Evolutionary conservation across 1,140 invertebrate genomes (phyloP), one percentile per base, ranked within the genome.

Genomic region (Zaprionus kolodkinae): DNA sequence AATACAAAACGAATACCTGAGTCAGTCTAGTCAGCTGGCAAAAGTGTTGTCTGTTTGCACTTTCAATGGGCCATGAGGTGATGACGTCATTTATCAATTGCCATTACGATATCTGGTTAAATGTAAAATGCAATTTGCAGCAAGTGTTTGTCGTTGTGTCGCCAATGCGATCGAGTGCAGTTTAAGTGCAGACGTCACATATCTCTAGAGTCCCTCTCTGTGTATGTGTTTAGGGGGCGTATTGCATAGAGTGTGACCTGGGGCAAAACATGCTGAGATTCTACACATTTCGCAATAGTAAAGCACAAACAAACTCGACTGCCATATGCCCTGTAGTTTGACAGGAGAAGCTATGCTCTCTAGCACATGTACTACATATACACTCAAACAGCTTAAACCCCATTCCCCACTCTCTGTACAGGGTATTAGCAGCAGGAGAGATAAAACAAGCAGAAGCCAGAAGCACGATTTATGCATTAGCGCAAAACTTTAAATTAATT

Each of bases 81-180:
- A 63, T 86, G 83, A 87, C 84, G 83, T 88, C 83, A 87, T 88
- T 86, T 74, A 84, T 87, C 83, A 87, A 83, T 67, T 65, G 72
- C 87, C 76, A 67, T 71, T 71, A 45, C 21, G 12, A 55, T 61
- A 55, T 61, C 70, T 81, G 63, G 78, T 67, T 64, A 66, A 82
- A 57, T 85, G 78, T 70, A 86, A 66, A 82, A 54, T 85, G 78
- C 78, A 81, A 78, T 75, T 75, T 81, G 30, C 60, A 59, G 62
- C 67, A 63, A 52, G 38, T 72, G 74, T 77, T 84, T 67, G 63
- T 64, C 60, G 38, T 57, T 60, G 38, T 57, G 73, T 78, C 85
- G 70, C 78, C 64, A 65, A 57, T 33, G 59, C 57, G 82, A 79
- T 87, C 79, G 66, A 79, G 73, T 87, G 79, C 84, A 55, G 73